Conservation (phyloP, 1,140 invertebrate species). For the Holcopasites calliopsidis region DNA sequence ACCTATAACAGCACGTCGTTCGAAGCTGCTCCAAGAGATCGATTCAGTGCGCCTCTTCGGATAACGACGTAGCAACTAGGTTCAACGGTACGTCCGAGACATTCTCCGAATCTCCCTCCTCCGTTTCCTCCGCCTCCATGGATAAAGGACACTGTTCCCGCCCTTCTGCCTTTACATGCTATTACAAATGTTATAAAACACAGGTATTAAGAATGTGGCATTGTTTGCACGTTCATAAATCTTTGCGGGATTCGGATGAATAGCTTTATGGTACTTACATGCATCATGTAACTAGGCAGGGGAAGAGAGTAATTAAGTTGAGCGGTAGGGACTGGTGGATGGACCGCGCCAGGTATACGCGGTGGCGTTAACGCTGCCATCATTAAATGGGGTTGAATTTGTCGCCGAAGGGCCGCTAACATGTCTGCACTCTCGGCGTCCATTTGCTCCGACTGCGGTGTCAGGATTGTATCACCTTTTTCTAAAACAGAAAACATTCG, state of each 20-base stretch:
- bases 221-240: too few species aligned
- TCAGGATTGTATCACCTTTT: conserved; percentile 70
- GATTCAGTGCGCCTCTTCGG: conserved; percentile 77
- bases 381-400: conserved; percentile 84
- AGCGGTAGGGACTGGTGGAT: conserved; percentile 59
- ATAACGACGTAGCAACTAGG: conserved; percentile 76
- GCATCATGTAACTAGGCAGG: conserved; percentile 74
- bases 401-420: conserved; percentile 82
- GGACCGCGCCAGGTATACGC: conserved; percentile 65
- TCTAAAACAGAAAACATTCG: conserved; percentile 51
- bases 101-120: conserved; percentile 73
- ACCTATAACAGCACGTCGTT: conserved; percentile 44
- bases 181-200: conserved; percentile 7
- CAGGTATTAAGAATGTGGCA: too few species aligned
- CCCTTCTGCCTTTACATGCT: conserved; percentile 72
- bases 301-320: conserved; percentile 75
- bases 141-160: conserved; percentile 49
- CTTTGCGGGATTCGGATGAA: too few species aligned
- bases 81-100: conserved; percentile 77
- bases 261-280: conserved; percentile 66
- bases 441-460: conserved; percentile 72
- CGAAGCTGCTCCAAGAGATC: conserved; percentile 14
- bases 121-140: conserved; percentile 55
- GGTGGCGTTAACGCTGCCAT: conserved; percentile 80
- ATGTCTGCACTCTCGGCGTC: conserved; percentile 82